These are phyloP conservation scores for Anaspis maculata DNA, from an alignment of 2,888 invertebrate genomes.

Conservation along the genomic window DNA sequence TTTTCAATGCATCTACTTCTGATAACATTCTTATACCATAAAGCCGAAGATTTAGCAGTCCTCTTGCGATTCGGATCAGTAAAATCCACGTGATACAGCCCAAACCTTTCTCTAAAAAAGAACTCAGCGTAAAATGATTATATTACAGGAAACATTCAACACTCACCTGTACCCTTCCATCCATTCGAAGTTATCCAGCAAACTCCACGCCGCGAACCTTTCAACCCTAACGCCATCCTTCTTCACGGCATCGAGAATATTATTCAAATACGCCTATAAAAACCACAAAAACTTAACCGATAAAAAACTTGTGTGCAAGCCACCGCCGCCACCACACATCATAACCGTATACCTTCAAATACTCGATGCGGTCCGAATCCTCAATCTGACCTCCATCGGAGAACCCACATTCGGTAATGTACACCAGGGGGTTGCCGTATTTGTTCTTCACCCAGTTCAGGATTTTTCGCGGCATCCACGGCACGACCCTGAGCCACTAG, in stretches of 20 bases:
- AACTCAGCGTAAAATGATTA: too few species aligned
- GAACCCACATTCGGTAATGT: slow-evolving; percentile 52
- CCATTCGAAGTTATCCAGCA: slow-evolving; percentile 60
- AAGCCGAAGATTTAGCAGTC: slow-evolving; percentile 53
- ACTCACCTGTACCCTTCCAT: slow-evolving; percentile 46
- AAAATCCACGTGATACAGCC: slow-evolving; percentile 59
- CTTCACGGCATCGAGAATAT: slow-evolving; percentile 22
- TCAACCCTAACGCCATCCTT: slow-evolving; percentile 43
- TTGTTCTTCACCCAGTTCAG: slow-evolving; percentile 41
- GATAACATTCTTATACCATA: slow-evolving; percentile 47
- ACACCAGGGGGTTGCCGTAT: slow-evolving; percentile 46
- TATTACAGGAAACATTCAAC: too few species aligned
- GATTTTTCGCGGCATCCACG: slow-evolving; percentile 50
- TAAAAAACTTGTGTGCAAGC: neutral
- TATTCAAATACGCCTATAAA: slow-evolving; percentile 22
- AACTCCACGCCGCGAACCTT: slow-evolving; percentile 53
- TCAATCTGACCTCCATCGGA: slow-evolving; percentile 42
- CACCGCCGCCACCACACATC: too few species aligned
- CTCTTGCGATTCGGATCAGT: slow-evolving; percentile 48
- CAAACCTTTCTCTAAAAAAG: slow-evolving; percentile 53
- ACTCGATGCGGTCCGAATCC: slow-evolving; percentile 44
- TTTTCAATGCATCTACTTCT: slow-evolving; percentile 26
- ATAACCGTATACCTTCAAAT: slow-evolving; percentile 12
- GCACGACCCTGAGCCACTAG: slow-evolving; percentile 37
- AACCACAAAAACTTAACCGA: neutral